Evolutionary conservation across 2,113 vertebrate species (phyloP), one percentile per base, ranked within the genome.

Genomic region (Percina caprodes): DNA sequence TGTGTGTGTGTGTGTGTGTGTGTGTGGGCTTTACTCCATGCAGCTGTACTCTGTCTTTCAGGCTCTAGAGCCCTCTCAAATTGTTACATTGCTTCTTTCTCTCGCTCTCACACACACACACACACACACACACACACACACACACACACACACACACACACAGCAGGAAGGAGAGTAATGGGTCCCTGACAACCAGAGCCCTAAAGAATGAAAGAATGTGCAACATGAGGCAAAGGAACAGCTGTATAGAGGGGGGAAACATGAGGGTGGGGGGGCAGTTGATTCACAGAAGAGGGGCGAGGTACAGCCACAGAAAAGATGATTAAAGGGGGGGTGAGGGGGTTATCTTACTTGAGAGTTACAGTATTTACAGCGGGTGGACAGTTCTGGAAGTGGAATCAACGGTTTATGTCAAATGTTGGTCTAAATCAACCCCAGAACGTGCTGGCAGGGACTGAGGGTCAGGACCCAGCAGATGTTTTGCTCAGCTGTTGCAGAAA

Each of bases 11-110:
- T 79, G 46, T 35, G 67, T 58, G 73, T 48, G 42, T 52, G 45
- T 46, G 62, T n/a, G 33, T 26, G 69, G 71, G 46, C 67, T 82
- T 60, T 18, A 9, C 52, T 60, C 42, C 60, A 79, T 90, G 92
- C 94, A 94, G 93, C 92, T 94, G 94, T 89, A 85, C 80, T 87
- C 90, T 90, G 90, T 93, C 92, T 91, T 92, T 94, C 90, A 93
- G 89, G 35, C 68, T 74, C 23, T 52, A 87, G 58, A 85, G 87
- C 83, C 80, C 69, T 81, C 76, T 90, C 60, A 91, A 73, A 87
- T 74, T 85, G 84, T 87, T 86, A 90, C 86, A 89, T 82, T 67
- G 65, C 48, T 42, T 73, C 69, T 70, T 65, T 86, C 76, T 78
- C 67, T 71, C 79, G 83, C 77, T 1, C 69, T 3, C 71, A 60